A percentile compares a stretch with the other conserved stretches of the same genome.
phyloP scores from a whole-genome alignment of 2,113 vertebrate genomes.

The Gobius niger region DNA sequence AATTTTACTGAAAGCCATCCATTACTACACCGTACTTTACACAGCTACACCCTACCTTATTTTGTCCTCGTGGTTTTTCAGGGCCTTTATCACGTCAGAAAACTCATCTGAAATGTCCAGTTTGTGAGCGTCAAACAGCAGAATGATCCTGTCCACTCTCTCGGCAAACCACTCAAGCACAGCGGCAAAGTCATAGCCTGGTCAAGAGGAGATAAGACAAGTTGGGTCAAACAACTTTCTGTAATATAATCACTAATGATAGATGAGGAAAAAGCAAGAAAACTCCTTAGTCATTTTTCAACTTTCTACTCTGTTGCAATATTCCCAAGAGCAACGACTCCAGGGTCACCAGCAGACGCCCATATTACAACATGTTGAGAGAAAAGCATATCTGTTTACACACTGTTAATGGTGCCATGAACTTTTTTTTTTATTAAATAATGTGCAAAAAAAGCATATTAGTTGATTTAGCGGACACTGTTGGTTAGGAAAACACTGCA shows the following conservation, averaged over 20 bases:
- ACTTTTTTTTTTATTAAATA: conserved; percentile 16
- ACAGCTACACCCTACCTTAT: conserved; percentile 73
- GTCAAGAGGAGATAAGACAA: not conserved
- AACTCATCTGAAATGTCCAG: conserved; percentile 98
- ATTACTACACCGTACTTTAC: no score
- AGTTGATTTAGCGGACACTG: not conserved
- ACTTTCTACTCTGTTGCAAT: conserved; percentile 23
- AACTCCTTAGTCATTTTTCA: not conserved
- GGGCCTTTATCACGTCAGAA: conserved; percentile 95
- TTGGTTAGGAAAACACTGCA: not conserved
- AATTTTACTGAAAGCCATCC: no score
- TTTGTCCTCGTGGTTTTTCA: conserved; percentile 98
- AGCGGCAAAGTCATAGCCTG: conserved; percentile 95
- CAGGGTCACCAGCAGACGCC: conserved; percentile 33
- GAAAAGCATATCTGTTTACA: conserved; percentile 46
- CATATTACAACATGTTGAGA: conserved; percentile 54
- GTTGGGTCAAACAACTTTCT: not conserved
- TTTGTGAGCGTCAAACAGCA: conserved; percentile 96
- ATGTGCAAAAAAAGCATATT: not conserved
- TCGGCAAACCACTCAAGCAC: conserved; percentile 97
- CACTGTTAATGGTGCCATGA: conserved; percentile 20
- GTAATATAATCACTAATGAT: not conserved
- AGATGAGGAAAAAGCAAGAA: not conserved
- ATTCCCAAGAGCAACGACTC: conserved; percentile 9
- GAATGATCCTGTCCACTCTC: conserved; percentile 94